A percentile compares a stretch with the other conserved stretches of the same genome.
Conservation (phyloP, 2,888 invertebrate species). For the Hoplodrina blanda region DNA sequence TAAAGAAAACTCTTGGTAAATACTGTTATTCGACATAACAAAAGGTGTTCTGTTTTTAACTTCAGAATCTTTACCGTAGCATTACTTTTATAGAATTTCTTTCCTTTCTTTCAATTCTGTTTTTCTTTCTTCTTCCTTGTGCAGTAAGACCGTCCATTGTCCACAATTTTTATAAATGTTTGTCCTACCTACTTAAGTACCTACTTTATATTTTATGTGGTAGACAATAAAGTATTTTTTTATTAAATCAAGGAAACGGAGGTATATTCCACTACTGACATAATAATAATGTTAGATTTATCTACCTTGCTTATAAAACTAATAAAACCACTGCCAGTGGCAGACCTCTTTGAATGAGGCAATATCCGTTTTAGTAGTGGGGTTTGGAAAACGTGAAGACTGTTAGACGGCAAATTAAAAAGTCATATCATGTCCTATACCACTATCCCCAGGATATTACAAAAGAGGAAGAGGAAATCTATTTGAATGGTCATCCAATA, state of each 20-base stretch:
- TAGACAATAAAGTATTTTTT: no score
- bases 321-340: constrained; percentile 4
- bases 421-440: not conserved
- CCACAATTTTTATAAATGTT: not conserved
- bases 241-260: not conserved
- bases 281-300: not conserved
- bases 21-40: no score
- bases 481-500: no score
- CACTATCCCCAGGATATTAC: no score
- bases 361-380: constrained; percentile 20
- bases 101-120: no score
- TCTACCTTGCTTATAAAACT: not conserved
- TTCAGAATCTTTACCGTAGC: no score
- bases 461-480: no score
- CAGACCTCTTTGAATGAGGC: constrained; percentile 6
- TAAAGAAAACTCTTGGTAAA: not conserved
- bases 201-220: not conserved
- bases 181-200: not conserved
- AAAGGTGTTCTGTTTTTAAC: no score
- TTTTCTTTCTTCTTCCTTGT: not conserved
- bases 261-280: no score
- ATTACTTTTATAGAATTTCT: no score
- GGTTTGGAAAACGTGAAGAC: constrained; percentile 1
- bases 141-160: not conserved
- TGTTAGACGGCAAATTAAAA: not conserved